Base-by-base conservation (phyloP, 2,888 invertebrate genomes). In the Idaea biselata region DNA sequence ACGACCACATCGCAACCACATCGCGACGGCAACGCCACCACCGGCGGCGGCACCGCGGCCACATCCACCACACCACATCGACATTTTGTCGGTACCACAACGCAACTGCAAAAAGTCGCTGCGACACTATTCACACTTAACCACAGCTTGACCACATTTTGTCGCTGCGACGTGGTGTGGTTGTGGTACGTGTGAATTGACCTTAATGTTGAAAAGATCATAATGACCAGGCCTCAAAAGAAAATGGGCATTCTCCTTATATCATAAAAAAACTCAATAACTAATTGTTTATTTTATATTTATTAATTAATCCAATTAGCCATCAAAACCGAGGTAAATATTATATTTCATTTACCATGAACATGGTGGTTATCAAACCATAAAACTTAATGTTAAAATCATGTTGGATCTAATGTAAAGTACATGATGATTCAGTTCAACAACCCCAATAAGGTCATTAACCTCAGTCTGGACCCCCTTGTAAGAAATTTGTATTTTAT, bases 361-460 rank as follows among this genome's bases (percentile, higher is more conserved):
- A 44, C 44, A 44, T 44, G 44, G 44, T 44, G 44, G 44, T 44
- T 44, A 44, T 44, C 44, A 44, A 44, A 44, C 55, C 55, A 55
- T 55, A 17, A n/a, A 17, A 57, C 60, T 58, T n/a, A 16, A 56
- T 56, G 17, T 61, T n/a, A 31, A 58, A 65, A 68, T 67, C 33
- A 60, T 59, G 64, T 61, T 60, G 61, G 59, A 64, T 61, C 44
- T 63, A 69, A 66, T 68, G 62, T 68, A 66, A 61, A 65, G 61
- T 64, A 60, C 63, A 64, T 62, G 63, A 71, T 73, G 68, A 69
- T 61, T 58, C 60, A 76, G 79, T 76, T 67, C 79, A 80, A 69
- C 79, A 76, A 81, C 74, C 78, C 69, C 70, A 62, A 61, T 66
- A 64, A 68, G 76, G 70, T 69, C 75, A 73, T 69, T 81, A 77